phyloP scores from a whole-genome alignment of 2,797 vertebrate genomes.

The Columba guinea region DNA sequence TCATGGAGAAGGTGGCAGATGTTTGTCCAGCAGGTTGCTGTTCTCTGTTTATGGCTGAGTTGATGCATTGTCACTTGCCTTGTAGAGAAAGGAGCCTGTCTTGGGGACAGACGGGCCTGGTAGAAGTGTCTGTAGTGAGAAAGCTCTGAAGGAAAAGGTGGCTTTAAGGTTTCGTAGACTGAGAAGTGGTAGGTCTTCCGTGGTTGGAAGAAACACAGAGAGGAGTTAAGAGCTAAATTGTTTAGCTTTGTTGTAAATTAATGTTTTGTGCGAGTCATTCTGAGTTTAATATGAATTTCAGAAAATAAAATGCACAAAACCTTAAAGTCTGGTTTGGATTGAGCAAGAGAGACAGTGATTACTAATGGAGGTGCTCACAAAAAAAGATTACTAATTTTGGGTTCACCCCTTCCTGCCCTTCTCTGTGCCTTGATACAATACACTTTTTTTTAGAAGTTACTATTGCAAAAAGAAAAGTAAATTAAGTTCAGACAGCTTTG shows the following conservation, averaged over 20 bases:
- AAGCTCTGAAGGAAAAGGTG: background rate
- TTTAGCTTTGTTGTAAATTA: background rate
- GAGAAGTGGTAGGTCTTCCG: background rate
- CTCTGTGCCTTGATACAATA: background rate
- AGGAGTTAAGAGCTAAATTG: no score
- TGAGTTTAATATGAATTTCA: background rate
- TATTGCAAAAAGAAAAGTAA: background rate
- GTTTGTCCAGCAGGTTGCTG: background rate
- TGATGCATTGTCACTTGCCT: background rate
- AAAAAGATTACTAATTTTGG: background rate
- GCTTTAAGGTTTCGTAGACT: rapidly evolving
- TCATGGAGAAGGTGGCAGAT: background rate
- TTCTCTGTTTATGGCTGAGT: background rate
- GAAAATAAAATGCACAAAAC: background rate
- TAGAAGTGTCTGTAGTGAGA: background rate
- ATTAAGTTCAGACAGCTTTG: background rate
- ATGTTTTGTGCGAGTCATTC: background rate
- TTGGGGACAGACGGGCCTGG: no score
- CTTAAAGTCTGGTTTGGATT: background rate
- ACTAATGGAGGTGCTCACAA: background rate
- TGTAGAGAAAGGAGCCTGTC: background rate
- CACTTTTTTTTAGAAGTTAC: background rate
- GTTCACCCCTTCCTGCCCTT: background rate
- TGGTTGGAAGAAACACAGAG: background rate
- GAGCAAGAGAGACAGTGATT: background rate